Percentiles rank a stretch among this genome's conserved stretches.
These are phyloP conservation scores for Phocoena sinus DNA, from an alignment of 2,113 vertebrate species.

Conservation along the genomic window DNA sequence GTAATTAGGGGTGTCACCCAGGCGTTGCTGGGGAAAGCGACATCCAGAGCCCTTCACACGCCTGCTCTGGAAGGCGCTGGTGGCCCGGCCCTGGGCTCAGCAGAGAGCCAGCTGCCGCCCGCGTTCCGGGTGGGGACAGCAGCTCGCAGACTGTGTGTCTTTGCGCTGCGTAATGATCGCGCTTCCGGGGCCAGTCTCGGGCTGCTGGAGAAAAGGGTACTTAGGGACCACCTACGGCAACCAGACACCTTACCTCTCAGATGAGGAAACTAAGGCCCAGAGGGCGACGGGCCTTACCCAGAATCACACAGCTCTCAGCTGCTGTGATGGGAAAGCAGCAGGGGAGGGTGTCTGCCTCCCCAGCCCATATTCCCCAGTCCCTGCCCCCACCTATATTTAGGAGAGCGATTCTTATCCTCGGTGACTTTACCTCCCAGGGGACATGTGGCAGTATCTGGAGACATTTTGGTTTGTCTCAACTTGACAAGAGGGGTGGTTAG, in stretches of 20 bases:
- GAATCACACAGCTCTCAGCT: neutral
- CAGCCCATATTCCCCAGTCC: too few relatives aligned
- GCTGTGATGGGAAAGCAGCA: neutral
- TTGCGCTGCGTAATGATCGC: neutral
- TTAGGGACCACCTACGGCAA: neutral
- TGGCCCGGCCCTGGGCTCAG: neutral
- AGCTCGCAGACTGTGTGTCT: neutral
- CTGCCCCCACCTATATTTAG: too few relatives aligned
- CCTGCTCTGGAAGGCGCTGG: neutral
- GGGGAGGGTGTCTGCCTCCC: neutral
- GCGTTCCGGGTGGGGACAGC: neutral
- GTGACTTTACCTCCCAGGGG: neutral
- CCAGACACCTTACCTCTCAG: neutral
- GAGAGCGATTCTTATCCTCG: neutral
- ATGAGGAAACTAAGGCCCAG: neutral
- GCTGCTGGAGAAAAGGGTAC: neutral
- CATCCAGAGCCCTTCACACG: slow-evolving; percentile 46
- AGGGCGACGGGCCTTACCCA: neutral
- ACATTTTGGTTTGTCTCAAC: neutral
- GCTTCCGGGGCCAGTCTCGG: neutral
- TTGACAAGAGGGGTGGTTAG: neutral
- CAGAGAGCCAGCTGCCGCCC: neutral
- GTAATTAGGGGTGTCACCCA: slow-evolving; percentile 49
- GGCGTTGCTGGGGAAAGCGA: slow-evolving; percentile 46
- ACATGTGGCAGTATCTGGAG: neutral